These are phyloP conservation scores for Thunnus maccoyii DNA, from an alignment of 2,113 vertebrate genomes.

Conservation along the genomic window DNA sequence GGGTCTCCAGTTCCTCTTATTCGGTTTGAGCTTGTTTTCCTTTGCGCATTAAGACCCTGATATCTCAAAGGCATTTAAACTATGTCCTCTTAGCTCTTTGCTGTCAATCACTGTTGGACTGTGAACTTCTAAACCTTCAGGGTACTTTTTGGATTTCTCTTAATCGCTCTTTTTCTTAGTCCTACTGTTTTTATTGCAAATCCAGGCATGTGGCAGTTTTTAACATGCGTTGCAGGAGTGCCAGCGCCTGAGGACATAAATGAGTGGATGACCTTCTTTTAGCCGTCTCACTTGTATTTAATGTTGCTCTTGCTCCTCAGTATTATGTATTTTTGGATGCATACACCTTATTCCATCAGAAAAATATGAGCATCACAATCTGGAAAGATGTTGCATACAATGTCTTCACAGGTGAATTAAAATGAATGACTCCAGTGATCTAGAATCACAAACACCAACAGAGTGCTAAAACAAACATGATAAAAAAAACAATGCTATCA, in stretches of 20 bases:
- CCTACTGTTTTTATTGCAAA: background rate
- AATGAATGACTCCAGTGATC: constrained; percentile 26
- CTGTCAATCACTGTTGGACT: constrained; percentile 56
- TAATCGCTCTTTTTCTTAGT: background rate
- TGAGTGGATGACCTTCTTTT: constrained; percentile 58
- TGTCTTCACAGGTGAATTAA: constrained; percentile 3
- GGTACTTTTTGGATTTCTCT: background rate
- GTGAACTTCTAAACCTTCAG: constrained; percentile 14
- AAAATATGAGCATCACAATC: background rate
- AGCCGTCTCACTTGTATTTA: constrained; percentile 46
- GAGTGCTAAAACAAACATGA: background rate
- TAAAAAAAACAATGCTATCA: background rate
- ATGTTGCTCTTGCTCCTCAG: background rate
- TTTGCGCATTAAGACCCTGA: constrained; percentile 17
- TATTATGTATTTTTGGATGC: constrained; percentile 30
- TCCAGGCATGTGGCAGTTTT: constrained; percentile 14
- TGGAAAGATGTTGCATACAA: constrained; percentile 9
- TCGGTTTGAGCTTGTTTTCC: constrained; percentile 31
- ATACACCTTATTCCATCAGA: background rate
- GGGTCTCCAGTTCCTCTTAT: background rate
- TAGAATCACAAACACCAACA: constrained; percentile 2
- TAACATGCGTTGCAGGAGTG: constrained; percentile 34
- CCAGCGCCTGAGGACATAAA: constrained; percentile 44
- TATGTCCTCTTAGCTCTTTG: constrained; percentile 42
- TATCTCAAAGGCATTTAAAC: constrained; percentile 58